Evolutionary conservation across 2,888 invertebrate species (phyloP), one percentile per base, ranked within the genome.

Genomic region (Cyrtodaria siliqua): DNA sequence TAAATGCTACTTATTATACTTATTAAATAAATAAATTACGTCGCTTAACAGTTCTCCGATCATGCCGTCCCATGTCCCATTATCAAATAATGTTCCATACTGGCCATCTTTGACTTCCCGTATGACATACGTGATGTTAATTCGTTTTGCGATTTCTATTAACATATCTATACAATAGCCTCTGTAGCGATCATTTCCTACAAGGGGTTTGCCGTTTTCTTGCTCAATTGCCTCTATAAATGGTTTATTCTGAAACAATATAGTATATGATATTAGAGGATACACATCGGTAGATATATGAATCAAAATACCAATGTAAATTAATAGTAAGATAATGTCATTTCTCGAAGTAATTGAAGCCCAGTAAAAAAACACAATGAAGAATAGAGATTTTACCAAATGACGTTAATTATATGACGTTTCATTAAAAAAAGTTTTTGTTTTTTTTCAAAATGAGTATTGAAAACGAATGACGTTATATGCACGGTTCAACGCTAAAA

Each of bases 91-190:
- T 12, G 73, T 95, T 0, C 97, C 97, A 90, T 97, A 97, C 90
- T 96, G 96, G 26, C 96, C 96, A 92, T 98, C 98, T 89, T 96
- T 96, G 1, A 97, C 97, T 64, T 96, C 94, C 78, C 95, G 95
- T 75, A 98, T 94, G 92, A 96, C 96, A 94, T 97, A 98, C 92
- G 96, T 96, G 83, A 98, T 96, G 74, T 96, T 96, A 72, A 97
- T 94, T 90, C 95, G 95, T 86, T 96, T 95, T 0, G 97, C 94
- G 77, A 98, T 95, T 71, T 96, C 94, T 87, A 97, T 96, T 2
- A 97, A 96, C 56, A 98, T 94, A 92, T 98, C 98, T 90, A 98
- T 97, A 93, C 97, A 97, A 92, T 97, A 98, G 61, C 98, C 98
- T 89, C 88, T 88, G 50, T 79, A 83, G 18, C 82, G 63, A 89